Evolutionary conservation across 2,797 vertebrate species (phyloP).

Genomic region (Cyclura pinguis): DNA sequence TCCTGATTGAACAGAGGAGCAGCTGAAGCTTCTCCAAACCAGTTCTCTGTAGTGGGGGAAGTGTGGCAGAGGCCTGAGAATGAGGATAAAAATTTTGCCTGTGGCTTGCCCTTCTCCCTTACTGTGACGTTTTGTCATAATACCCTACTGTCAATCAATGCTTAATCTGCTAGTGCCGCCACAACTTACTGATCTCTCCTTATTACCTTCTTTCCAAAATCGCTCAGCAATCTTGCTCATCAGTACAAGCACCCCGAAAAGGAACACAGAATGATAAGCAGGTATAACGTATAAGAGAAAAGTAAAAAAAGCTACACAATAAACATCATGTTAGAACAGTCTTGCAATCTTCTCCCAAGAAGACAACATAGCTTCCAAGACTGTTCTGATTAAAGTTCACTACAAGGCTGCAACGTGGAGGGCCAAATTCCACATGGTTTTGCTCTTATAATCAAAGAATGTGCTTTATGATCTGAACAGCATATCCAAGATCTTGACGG

Average conservation of each 20-base stretch:
- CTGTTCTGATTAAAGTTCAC: conserved; percentile 71
- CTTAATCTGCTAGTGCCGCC: background rate
- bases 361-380: conserved; percentile 13
- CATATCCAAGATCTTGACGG: background rate
- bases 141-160: background rate
- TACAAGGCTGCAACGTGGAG: conserved; percentile 48
- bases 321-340: conserved; percentile 23
- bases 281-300: conserved; percentile 20
- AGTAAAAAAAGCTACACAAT: background rate
- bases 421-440: conserved; percentile 66
- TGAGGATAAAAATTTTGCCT: no score
- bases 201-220: conserved; percentile 7
- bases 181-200: conserved; percentile 28
- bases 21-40: background rate
- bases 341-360: conserved; percentile 35
- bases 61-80: background rate
- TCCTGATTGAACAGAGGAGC: background rate
- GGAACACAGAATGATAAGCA: conserved; percentile 16
- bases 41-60: background rate
- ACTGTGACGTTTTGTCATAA: background rate
- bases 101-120: background rate
- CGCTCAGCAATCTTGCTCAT: background rate
- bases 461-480: background rate
- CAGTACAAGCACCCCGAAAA: conserved; percentile 10
- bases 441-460: conserved; percentile 30